phyloP scores from a whole-genome alignment of 2,113 vertebrate genomes.

The Dasyurus viverrinus region DNA sequence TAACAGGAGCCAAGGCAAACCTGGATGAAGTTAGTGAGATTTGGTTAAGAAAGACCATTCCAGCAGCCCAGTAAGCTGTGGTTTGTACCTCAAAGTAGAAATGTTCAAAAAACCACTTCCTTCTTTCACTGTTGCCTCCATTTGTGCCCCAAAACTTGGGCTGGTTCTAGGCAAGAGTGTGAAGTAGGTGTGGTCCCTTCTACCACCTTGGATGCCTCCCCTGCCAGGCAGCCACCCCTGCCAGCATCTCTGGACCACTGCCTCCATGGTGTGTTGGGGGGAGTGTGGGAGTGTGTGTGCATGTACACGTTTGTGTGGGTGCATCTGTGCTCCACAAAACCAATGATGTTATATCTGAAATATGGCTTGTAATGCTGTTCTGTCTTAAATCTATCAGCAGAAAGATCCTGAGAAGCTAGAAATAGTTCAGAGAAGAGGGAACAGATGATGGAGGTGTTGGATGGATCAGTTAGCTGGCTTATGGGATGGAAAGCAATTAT shows the following conservation, averaged over 20 bases:
- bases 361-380: not conserved
- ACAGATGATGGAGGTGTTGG: slow-evolving; percentile 3
- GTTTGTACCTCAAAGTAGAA: not conserved
- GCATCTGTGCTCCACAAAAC: not conserved
- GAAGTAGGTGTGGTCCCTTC: not conserved
- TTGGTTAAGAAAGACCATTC: slow-evolving; percentile 4
- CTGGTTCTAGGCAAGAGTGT: not conserved
- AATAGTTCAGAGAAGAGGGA: slow-evolving; percentile 1
- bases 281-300: not conserved
- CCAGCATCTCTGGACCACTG: not conserved
- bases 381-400: not conserved
- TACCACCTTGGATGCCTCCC: not conserved
- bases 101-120: not conserved
- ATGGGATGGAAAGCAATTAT: not conserved
- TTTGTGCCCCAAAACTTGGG: not conserved
- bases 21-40: slow-evolving; percentile 14
- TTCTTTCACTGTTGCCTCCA: not conserved
- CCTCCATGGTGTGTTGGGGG: not conserved
- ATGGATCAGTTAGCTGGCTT: not conserved
- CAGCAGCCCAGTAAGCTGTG: not conserved
- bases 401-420: not conserved
- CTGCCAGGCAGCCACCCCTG: not conserved
- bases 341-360: slow-evolving; percentile 2
- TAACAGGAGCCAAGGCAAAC: not conserved
- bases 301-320: not conserved